Conservation (phyloP, 2,888 invertebrate genomes). For the Coenonympha glycerion region DNA sequence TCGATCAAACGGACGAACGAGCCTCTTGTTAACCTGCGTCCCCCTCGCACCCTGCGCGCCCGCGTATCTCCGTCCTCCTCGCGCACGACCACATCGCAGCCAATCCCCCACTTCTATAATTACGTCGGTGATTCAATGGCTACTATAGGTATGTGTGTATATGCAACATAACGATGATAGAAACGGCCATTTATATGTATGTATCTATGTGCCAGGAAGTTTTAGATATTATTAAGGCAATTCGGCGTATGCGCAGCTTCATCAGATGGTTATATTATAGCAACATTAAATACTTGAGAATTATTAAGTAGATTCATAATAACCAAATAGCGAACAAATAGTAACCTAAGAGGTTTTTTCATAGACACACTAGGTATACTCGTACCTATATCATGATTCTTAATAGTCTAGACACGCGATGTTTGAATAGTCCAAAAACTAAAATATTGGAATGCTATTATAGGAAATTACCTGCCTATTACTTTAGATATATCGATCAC, state of each 20-base stretch:
- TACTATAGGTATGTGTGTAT: constrained; percentile 69
- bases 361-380: too few species aligned
- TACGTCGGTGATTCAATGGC: constrained; percentile 76
- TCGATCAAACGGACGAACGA: constrained; percentile 75
- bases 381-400: too few species aligned
- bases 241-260: constrained; percentile 39
- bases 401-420: too few species aligned
- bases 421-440: too few species aligned
- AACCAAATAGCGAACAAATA: too few species aligned
- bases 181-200: constrained; percentile 63
- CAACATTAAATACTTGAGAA: too few species aligned
- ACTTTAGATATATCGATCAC: too few species aligned
- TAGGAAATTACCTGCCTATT: too few species aligned
- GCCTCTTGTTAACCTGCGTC: constrained; percentile 72
- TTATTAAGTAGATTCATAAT: too few species aligned
- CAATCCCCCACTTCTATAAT: constrained; percentile 77
- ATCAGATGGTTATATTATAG: too few species aligned
- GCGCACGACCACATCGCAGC: constrained; percentile 67
- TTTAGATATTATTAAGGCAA: constrained; percentile 61
- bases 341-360: too few species aligned
- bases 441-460: too few species aligned
- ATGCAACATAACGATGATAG: constrained; percentile 66
- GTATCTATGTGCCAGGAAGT: constrained; percentile 57
- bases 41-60: constrained; percentile 44
- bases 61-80: constrained; percentile 48